phyloP scores from a whole-genome alignment of 2,888 invertebrate genomes.

The Drosophila mettleri region DNA sequence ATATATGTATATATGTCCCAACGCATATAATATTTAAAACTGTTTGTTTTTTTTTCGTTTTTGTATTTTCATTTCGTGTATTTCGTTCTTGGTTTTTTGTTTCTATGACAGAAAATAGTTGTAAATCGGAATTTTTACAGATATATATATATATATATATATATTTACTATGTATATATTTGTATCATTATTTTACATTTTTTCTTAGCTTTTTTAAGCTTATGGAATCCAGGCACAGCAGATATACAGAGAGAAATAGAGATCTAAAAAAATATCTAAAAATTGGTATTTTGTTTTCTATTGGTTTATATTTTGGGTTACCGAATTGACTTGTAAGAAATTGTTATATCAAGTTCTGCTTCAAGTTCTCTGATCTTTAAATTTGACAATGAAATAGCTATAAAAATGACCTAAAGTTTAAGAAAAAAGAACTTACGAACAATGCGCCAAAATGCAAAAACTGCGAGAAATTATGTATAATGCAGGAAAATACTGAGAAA shows the following conservation, averaged over 20 bases:
- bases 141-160: conserved; percentile 7
- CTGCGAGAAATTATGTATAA: conserved; percentile 28
- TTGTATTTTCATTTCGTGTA: conserved; percentile 69
- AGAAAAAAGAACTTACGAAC: conserved; percentile 43
- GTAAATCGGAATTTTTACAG: conserved; percentile 17
- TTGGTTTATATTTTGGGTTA: conserved; percentile 5
- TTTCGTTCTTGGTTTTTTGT: conserved; percentile 55
- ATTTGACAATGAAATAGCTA: conserved; percentile 42
- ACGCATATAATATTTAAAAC: conserved; percentile 40
- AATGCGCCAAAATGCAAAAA: conserved; percentile 67
- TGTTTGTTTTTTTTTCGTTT: conserved; percentile 39
- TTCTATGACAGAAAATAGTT: conserved; percentile 18
- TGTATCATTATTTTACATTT: conserved; percentile 5
- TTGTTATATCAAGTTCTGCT: conserved; percentile 12
- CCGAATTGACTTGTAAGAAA: conserved; percentile 1
- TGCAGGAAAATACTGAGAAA: conserved; percentile 38
- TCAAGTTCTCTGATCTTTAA: conserved; percentile 28
- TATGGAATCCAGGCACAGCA: neutral
- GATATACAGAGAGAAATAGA: neutral
- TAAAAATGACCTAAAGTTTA: conserved; percentile 46
- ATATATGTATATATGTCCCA: conserved; percentile 36
- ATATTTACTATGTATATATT: conserved; percentile 2
- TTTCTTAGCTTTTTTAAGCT: conserved; percentile 11
- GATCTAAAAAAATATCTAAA: neutral
- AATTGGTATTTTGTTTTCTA: neutral